A percentile compares a stretch with the other conserved stretches of the same genome.
These are phyloP conservation scores for Eustalomyia histrio DNA, from an alignment of 2,888 invertebrate genomes.

Conservation along the genomic window DNA sequence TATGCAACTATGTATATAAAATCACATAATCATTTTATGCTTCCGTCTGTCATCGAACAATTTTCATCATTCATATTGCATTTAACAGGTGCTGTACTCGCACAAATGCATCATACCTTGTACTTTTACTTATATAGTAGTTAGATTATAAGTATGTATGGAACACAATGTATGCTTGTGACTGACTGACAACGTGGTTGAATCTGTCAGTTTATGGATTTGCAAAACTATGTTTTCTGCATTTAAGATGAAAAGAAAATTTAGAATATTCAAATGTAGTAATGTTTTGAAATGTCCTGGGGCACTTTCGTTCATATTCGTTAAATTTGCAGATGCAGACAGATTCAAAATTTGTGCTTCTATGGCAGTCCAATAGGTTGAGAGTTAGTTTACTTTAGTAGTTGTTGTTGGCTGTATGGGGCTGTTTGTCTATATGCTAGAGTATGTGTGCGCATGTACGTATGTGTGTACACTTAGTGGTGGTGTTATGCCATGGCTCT, in stretches of 20 bases:
- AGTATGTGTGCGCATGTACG: slow-evolving; percentile 7
- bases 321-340: slow-evolving; percentile 76
- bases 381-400: slow-evolving; percentile 25
- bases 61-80: too few species aligned
- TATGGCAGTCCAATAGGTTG: slow-evolving; percentile 67
- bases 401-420: slow-evolving; percentile 7
- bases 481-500: slow-evolving; percentile 31
- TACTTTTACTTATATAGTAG: background rate
- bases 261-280: slow-evolving; percentile 64
- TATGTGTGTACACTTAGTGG: slow-evolving; percentile 11
- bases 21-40: too few species aligned
- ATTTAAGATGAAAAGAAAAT: slow-evolving; percentile 46
- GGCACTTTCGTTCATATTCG: slow-evolving; percentile 75
- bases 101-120: background rate
- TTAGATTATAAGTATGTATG: slow-evolving; percentile 6
- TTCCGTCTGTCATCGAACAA: too few species aligned
- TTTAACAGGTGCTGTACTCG: background rate
- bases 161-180: slow-evolving; percentile 42
- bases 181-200: slow-evolving; percentile 63
- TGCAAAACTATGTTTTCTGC: slow-evolving; percentile 39
- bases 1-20: too few species aligned
- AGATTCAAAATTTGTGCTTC: slow-evolving; percentile 74
- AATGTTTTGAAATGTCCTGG: slow-evolving; percentile 72
- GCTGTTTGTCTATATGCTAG: background rate
- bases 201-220: slow-evolving; percentile 63